Conservation (phyloP, 2,113 vertebrate genomes). For the Crypturellus undulatus region DNA sequence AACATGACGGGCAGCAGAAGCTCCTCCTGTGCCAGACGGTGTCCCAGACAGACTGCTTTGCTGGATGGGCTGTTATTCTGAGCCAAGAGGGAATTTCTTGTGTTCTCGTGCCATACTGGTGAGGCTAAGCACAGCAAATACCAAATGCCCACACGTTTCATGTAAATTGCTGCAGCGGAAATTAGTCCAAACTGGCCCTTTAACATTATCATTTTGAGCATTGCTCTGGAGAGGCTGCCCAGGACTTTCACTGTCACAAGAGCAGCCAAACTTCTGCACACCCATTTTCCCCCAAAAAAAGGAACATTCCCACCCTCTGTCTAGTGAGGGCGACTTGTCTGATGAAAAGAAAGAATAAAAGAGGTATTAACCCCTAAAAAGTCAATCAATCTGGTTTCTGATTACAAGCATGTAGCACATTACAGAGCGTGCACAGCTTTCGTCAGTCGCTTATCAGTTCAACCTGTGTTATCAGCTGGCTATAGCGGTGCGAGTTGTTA, state of each 20-base stretch:
- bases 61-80: too few species aligned
- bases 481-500: neutral
- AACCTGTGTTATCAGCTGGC: neutral
- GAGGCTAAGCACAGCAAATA: too few species aligned
- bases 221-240: neutral
- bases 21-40: too few species aligned
- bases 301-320: neutral
- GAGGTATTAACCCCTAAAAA: neutral
- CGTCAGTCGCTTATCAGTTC: neutral
- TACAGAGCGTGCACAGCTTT: neutral
- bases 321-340: neutral
- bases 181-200: neutral
- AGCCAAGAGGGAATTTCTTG: too few species aligned
- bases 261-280: neutral
- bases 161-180: neutral
- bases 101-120: too few species aligned
- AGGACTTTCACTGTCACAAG: neutral
- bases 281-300: neutral
- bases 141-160: neutral
- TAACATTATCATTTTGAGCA: neutral
- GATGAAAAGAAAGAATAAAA: neutral
- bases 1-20: too few species aligned
- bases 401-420: neutral
- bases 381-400: neutral
- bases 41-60: too few species aligned